Evolutionary conservation across 1,140 invertebrate genomes (phyloP).

Genomic region (Sarcophaga bullata): DNA sequence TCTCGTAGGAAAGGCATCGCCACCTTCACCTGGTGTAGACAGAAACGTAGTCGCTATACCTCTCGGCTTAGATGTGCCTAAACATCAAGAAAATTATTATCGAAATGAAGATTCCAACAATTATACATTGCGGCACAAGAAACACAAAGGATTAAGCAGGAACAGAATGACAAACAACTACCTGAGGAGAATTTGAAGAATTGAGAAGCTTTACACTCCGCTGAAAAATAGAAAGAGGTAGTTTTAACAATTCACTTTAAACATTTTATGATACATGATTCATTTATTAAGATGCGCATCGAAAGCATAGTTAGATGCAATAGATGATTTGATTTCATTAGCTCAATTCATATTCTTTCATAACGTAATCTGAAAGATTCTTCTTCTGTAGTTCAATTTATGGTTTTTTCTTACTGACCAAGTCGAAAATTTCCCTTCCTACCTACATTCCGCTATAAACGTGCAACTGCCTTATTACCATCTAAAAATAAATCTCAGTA

Average conservation of each 20-base stretch:
- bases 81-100: background rate
- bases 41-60: background rate
- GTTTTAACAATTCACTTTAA: too few relatives aligned
- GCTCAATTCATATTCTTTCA: too few relatives aligned
- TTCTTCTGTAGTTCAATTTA: too few relatives aligned
- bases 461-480: constrained; percentile 18
- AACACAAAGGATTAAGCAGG: background rate
- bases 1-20: background rate
- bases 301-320: too few relatives aligned
- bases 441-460: background rate
- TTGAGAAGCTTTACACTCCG: background rate
- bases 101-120: background rate
- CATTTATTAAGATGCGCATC: too few relatives aligned
- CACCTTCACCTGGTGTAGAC: background rate
- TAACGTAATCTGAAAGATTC: too few relatives aligned
- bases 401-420: background rate
- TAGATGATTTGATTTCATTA: too few relatives aligned
- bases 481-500: background rate
- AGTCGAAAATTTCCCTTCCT: background rate
- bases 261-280: too few relatives aligned
- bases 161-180: background rate
- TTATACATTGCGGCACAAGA: too few relatives aligned
- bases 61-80: background rate
- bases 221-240: constrained; percentile 17
- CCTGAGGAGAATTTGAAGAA: background rate